Conservation (phyloP, 1,140 invertebrate genomes). For the Lepidurus arcticus region DNA sequence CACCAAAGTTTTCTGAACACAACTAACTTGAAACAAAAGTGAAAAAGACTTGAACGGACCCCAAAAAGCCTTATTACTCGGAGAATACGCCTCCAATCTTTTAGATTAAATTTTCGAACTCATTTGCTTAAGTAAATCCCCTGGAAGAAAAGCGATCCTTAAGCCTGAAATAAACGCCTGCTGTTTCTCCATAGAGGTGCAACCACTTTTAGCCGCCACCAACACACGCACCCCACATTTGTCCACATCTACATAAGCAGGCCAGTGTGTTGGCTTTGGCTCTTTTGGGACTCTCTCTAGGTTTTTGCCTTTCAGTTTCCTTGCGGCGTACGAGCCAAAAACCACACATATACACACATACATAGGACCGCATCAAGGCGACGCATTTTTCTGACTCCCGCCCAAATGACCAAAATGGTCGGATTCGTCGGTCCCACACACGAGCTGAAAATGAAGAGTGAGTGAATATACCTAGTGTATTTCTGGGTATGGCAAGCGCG, state of each 20-base stretch:
- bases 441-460: too few relatives aligned
- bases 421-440: too few relatives aligned
- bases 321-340: neutral
- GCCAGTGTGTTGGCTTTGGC: constrained; percentile 20
- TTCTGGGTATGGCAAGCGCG: too few relatives aligned
- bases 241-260: neutral
- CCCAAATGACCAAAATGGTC: too few relatives aligned
- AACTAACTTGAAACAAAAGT: neutral
- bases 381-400: too few relatives aligned
- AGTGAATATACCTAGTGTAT: too few relatives aligned
- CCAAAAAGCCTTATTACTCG: too few relatives aligned
- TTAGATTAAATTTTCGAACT: too few relatives aligned
- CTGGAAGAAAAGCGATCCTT: neutral
- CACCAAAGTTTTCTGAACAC: too few relatives aligned
- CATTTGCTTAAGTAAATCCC: too few relatives aligned
- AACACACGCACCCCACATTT: neutral
- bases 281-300: neutral
- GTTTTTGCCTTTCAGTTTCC: neutral
- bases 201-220: constrained; percentile 3
- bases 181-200: neutral
- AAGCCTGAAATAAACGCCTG: neutral
- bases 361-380: too few relatives aligned
- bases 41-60: neutral
- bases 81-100: too few relatives aligned
- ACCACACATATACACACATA: neutral